Base-by-base conservation (phyloP, 2,797 vertebrate genomes). In the Limnodromus scolopaceus region DNA sequence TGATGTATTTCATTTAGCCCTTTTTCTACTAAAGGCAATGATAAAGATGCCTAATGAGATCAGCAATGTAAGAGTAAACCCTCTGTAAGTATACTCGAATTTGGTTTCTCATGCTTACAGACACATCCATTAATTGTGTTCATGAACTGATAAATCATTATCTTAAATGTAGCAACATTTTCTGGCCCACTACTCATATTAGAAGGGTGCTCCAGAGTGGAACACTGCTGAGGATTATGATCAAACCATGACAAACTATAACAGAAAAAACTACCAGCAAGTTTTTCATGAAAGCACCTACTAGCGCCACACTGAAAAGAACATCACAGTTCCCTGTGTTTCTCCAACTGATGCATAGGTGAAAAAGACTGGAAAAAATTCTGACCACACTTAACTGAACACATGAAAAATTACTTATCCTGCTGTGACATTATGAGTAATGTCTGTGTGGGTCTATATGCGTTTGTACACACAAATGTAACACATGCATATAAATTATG, bases 141-240 rank as follows among this genome's bases (percentile, higher is more conserved):
- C 66, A 36, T 65, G 46, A 93, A 89, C 36, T 63, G 87, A 89
- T 36, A 91, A 82, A 82, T 87, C 66, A 51, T 92, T 84, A 82
- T 51, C 81, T 82, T 69, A 64, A 84, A 69, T 18, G 10, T 45
- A 76, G 70, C 48, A 78, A 70, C 54, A 79, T 82, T 89, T 95
- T 82, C 66, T 74, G 84, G 63, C 70, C 89, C 20, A 36, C 34
- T 95, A 72, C 51, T 89, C 18, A 6, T 61, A 55, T 41, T 75
- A 75, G 70, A 64, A 82, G 58, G 34, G 72, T 0, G 1, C 15
- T 76, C 43, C 84, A 89, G 38, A 87, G 46, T n/a, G 61, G 84
- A 89, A 79, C 49, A 43, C 36, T 48, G 68, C 70, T 60, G 24
- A 23, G 63, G 24, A 78, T 79, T 87, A 83, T 55, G 70, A 91